Evolutionary conservation across 1,140 invertebrate genomes (phyloP).

Genomic region (Coelopa frigida): DNA sequence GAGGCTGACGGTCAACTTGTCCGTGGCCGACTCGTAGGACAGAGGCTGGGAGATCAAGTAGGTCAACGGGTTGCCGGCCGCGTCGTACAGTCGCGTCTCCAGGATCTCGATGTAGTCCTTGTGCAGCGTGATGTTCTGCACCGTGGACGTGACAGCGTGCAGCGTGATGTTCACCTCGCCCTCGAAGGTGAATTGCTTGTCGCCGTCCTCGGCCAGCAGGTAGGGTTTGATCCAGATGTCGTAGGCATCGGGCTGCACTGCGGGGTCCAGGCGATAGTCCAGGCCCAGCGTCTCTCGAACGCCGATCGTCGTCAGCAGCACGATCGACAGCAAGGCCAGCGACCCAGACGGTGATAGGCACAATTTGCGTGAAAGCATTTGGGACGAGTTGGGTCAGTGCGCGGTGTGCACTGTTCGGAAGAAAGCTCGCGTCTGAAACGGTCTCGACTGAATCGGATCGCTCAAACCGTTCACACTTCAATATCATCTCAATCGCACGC

Average conservation of each 20-base stretch:
- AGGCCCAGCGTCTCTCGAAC: background rate
- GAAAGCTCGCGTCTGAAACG: too few species aligned
- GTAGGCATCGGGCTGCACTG: constrained; percentile 53
- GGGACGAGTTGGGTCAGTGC: too few species aligned
- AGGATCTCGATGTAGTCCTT: constrained; percentile 38
- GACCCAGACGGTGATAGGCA: too few species aligned
- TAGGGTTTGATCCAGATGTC: constrained; percentile 54
- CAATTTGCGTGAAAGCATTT: too few species aligned
- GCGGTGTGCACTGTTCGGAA: too few species aligned
- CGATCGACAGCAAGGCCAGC: too few species aligned
- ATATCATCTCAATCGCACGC: too few species aligned
- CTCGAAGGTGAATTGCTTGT: constrained; percentile 50
- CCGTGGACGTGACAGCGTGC: constrained; percentile 21
- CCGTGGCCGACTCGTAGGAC: constrained; percentile 18
- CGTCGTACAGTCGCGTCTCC: constrained; percentile 13
- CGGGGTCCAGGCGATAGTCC: constrained; percentile 22
- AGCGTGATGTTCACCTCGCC: constrained; percentile 53
- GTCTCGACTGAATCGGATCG: too few species aligned
- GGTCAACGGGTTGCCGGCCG: background rate
- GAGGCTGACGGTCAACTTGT: constrained; percentile 24
- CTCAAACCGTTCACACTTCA: too few species aligned
- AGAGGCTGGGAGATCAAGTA: background rate
- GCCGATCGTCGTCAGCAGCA: too few species aligned
- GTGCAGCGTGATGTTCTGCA: constrained; percentile 56
- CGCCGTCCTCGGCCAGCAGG: constrained; percentile 45